Evolutionary conservation across 2,888 invertebrate species (phyloP), one percentile per base, ranked within the genome.

Genomic region (Pyrrhia umbra): DNA sequence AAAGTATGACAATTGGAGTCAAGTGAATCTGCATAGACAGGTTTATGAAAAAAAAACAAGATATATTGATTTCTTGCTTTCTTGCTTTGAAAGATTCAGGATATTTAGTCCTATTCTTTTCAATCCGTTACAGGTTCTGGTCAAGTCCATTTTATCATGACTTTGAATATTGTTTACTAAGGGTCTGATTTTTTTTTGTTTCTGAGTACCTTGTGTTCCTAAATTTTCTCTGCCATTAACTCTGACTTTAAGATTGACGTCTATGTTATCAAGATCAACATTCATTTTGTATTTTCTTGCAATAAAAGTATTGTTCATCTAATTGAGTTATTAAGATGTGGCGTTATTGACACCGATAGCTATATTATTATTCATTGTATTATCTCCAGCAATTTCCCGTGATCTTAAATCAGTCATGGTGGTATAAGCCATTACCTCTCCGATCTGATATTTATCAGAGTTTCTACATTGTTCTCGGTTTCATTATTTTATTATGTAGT

Each of bases 401-500:
- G 40, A 51, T 62, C 54, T 67, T 42, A 37, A 27, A 72, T 68
- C 62, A 15, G 68, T 45, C 40, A 42, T 47, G 27, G 55, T 37
- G 15, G 52, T 23, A 37, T 56, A 21, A 40, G 18, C 47, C 6
- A 58, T 63, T 55, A 67, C n/a, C 54, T 37, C 6, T 34, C 34
- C 34, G 9, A n/a, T 34, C 34, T 34, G 18, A 20, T 16, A 42
- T 50, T 57, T 46, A 58, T 51, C 21, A 54, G 39, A 54, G 49
- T 65, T 62, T 70, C 47, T 74, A 68, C 66, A 68, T 59, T 71
- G 62, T 74, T 62, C 61, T 69, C 56, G 15, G 50, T 68, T 52
- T 45, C 20, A 59, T 69, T 55, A 67, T 55, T 76, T 67, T 67
- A 78, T 74, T 66, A 66, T 45, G 50, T 57, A 70, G 64, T 70